Evolutionary conservation across 1,140 invertebrate genomes (phyloP).

Genomic region (Listronotus oregonensis): DNA sequence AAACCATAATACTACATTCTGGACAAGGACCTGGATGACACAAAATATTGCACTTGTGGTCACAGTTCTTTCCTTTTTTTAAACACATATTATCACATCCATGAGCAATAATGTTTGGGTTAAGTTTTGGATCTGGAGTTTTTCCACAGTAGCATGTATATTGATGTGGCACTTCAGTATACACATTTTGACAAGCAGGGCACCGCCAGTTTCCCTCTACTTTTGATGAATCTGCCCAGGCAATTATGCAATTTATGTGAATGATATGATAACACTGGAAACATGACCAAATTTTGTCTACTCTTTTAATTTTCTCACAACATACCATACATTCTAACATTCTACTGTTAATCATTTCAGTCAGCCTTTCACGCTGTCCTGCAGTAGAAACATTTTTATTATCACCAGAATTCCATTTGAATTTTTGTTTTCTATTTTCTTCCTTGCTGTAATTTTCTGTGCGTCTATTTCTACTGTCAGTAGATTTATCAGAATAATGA

Average conservation of each 20-base stretch:
- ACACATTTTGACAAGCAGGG: slow-evolving; percentile 86
- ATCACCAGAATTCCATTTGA: background rate
- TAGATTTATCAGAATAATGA: background rate
- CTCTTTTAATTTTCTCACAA: slow-evolving; percentile 79
- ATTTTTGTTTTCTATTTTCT: slow-evolving; percentile 2
- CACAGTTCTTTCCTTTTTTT: slow-evolving; percentile 68
- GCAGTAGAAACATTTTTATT: slow-evolving; percentile 41
- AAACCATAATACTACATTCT: slow-evolving; percentile 68
- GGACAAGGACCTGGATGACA: slow-evolving; percentile 93
- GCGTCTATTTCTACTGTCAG: too few species aligned
- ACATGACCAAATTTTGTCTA: slow-evolving; percentile 88
- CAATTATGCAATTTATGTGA: slow-evolving; percentile 86
- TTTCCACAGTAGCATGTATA: slow-evolving; percentile 89
- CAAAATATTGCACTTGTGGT: slow-evolving; percentile 82
- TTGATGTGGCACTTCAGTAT: slow-evolving; percentile 66
- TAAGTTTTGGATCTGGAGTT: slow-evolving; percentile 65
- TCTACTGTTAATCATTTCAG: slow-evolving; percentile 77
- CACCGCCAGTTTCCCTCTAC: slow-evolving; percentile 84
- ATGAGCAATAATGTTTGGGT: slow-evolving; percentile 70
- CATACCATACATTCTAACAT: slow-evolving; percentile 92
- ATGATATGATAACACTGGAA: slow-evolving; percentile 87
- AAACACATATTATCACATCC: slow-evolving; percentile 87
- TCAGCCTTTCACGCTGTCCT: slow-evolving; percentile 78
- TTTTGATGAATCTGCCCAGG: slow-evolving; percentile 87
- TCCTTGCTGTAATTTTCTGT: background rate